These are phyloP conservation scores for Vicugna pacos DNA, from an alignment of 2,113 vertebrate species.

Conservation along the genomic window DNA sequence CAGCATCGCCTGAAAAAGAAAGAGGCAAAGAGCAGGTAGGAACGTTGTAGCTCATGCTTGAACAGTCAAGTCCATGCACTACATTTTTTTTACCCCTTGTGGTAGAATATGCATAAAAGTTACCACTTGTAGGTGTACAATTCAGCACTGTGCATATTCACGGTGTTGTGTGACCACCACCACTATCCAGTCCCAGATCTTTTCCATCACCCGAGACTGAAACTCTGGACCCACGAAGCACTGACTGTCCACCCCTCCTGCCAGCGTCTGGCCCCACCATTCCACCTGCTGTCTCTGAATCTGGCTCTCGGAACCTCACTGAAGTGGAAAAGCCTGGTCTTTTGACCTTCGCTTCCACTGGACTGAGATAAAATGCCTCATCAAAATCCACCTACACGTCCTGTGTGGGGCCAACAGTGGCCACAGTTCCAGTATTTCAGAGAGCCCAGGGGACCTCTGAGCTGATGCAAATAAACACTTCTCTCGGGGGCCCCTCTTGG, in stretches of 20 bases:
- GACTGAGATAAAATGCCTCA: not conserved
- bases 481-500: not conserved
- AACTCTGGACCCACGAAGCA: not conserved
- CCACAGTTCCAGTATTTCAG: not conserved
- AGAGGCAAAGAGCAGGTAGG: not conserved
- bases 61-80: rapidly evolving
- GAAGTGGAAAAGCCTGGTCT: not conserved
- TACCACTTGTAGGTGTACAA: rapidly evolving
- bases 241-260: rapidly evolving
- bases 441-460: not conserved
- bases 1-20: not conserved
- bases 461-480: rapidly evolving
- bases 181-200: not conserved
- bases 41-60: not conserved
- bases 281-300: not conserved
- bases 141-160: not conserved
- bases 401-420: not conserved
- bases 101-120: not conserved
- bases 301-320: not conserved
- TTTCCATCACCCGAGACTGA: not conserved
- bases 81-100: not conserved
- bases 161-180: rapidly evolving
- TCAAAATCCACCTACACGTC: not conserved
- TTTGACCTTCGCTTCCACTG: not conserved
- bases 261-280: not conserved